phyloP scores from a whole-genome alignment of 1,140 invertebrate species.

The Sipha flava region DNA sequence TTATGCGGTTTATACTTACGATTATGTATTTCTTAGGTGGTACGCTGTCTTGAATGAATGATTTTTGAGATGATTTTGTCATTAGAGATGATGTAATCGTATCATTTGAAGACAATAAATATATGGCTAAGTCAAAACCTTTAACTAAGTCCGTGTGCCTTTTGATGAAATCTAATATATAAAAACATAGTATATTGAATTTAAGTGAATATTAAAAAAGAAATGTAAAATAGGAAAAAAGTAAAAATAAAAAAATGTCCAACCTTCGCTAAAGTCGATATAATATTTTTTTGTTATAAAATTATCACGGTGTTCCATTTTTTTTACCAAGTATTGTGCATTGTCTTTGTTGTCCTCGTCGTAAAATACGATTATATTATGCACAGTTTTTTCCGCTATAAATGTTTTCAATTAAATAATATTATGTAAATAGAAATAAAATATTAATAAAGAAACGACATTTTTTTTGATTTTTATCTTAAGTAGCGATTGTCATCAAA shows the following conservation, averaged over 20 bases:
- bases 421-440: neutral
- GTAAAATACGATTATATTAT: neutral
- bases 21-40: neutral
- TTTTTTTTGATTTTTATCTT: neutral
- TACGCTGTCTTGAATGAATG: neutral
- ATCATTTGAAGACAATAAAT: neutral
- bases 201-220: neutral
- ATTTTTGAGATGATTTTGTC: neutral
- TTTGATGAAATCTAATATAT: neutral
- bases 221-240: neutral
- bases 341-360: constrained; percentile 10
- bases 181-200: neutral
- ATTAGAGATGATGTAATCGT: neutral
- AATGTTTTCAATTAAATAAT: neutral
- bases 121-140: neutral
- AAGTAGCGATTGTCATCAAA: no score
- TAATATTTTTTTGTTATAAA: neutral
- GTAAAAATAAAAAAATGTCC: neutral
- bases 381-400: neutral
- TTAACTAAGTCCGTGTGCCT: neutral
- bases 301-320: constrained; percentile 5
- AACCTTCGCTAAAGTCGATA: neutral
- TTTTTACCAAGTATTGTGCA: neutral
- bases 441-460: neutral
- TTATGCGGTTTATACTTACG: neutral